phyloP scores from a whole-genome alignment of 2,797 vertebrate genomes.

The Hephaestus fuliginosus region DNA sequence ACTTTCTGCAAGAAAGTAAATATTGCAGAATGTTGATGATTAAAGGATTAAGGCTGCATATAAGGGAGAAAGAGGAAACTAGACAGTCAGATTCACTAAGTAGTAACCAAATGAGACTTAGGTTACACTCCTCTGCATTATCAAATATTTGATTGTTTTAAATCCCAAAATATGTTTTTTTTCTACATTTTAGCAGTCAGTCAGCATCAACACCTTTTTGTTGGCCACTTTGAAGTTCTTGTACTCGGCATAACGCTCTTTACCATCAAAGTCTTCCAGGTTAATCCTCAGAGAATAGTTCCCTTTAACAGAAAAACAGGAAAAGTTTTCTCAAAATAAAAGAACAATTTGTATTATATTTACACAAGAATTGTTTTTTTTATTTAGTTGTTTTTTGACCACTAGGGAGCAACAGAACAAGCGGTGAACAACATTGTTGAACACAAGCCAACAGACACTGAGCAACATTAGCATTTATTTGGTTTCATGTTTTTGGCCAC shows the following conservation, averaged over 20 bases:
- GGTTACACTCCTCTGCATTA: neutral
- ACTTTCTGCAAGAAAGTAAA: neutral
- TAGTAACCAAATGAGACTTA: neutral
- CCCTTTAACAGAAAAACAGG: conserved; percentile 78
- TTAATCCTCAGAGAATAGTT: conserved; percentile 92
- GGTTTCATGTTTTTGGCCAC: neutral
- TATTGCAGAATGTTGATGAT: neutral
- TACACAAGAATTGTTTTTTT: neutral
- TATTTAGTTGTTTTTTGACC: neutral
- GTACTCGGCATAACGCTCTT: conserved; percentile 90
- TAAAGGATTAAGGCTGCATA: neutral
- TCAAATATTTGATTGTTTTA: neutral
- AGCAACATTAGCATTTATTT: neutral
- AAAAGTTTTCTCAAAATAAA: neutral
- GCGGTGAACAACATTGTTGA: neutral
- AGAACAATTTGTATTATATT: neutral
- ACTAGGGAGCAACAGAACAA: neutral
- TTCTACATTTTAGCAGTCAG: neutral
- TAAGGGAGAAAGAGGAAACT: neutral
- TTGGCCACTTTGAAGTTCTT: conserved; percentile 87
- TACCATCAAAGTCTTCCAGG: conserved; percentile 91
- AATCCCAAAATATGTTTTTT: no score
- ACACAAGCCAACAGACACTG: neutral
- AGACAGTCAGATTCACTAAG: neutral
- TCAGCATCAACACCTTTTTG: conserved; percentile 87